Conservation (phyloP, 2,113 vertebrate species). For the Chaenogobius annularis region DNA sequence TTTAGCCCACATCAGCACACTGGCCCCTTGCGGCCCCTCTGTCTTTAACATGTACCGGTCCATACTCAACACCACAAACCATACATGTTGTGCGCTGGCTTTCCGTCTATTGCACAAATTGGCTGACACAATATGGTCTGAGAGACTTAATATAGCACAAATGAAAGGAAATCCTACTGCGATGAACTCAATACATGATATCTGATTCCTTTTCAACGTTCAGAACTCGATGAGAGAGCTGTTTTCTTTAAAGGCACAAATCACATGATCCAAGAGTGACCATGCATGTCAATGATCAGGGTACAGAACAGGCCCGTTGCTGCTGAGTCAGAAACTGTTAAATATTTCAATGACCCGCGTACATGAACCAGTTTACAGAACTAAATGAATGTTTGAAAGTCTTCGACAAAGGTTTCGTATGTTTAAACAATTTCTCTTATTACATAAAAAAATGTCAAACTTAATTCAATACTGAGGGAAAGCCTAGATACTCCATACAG, state of each 20-base stretch:
- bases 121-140: slow-evolving; percentile 29
- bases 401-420: background rate
- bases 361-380: background rate
- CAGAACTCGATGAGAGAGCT: background rate
- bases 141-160: background rate
- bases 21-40: background rate
- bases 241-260: slow-evolving; percentile 8
- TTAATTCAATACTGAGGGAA: too few species aligned
- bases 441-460: too few species aligned
- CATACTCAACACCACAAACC: background rate
- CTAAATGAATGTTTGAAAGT: slow-evolving; percentile 1
- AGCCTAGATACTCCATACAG: too few species aligned
- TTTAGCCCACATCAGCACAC: background rate
- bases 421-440: too few species aligned
- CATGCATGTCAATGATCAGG: slow-evolving; percentile 14
- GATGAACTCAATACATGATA: slow-evolving; percentile 14
- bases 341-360: slow-evolving; percentile 20
- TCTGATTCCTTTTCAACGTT: background rate
- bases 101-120: slow-evolving; percentile 2
- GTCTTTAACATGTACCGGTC: slow-evolving; percentile 3
- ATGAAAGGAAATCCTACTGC: slow-evolving; percentile 25
- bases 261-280: slow-evolving; percentile 12
- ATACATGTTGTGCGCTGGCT: background rate
- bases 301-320: background rate
- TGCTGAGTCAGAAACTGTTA: slow-evolving; percentile 10